Conservation (phyloP, 2,888 invertebrate species). For the Macrophya annulata region DNA sequence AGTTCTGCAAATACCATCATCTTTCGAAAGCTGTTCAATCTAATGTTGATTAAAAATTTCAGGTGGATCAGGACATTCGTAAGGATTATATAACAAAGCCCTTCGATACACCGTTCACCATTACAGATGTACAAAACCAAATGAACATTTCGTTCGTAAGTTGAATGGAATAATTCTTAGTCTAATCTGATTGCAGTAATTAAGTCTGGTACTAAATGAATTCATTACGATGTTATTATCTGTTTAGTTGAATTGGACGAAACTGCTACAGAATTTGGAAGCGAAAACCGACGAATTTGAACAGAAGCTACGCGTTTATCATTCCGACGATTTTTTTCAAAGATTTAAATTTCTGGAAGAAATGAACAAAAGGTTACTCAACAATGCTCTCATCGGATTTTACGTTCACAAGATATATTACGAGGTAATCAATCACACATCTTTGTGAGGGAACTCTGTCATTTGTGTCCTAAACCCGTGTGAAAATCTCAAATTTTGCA, state of each 20-base stretch:
- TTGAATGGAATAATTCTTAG: not conserved
- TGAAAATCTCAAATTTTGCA: conserved; percentile 48
- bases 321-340: conserved; percentile 59
- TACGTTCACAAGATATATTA: conserved; percentile 67
- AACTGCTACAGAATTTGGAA: not conserved
- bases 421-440: conserved; percentile 61
- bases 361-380: conserved; percentile 59
- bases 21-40: not conserved
- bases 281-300: conserved; percentile 10
- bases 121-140: not conserved
- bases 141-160: conserved; percentile 57
- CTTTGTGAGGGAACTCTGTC: not conserved
- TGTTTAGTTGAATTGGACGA: not conserved
- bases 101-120: not conserved
- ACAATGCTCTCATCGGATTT: conserved; percentile 68
- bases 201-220: conserved; percentile 41
- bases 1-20: not conserved
- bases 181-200: not conserved
- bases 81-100: not conserved
- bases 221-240: not conserved
- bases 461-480: not conserved
- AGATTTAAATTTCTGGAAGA: conserved; percentile 62
- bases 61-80: not conserved
- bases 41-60: not conserved
- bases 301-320: conserved; percentile 64